Conservation (phyloP, 2,113 vertebrate genomes). For the Ceratotherium simum region DNA sequence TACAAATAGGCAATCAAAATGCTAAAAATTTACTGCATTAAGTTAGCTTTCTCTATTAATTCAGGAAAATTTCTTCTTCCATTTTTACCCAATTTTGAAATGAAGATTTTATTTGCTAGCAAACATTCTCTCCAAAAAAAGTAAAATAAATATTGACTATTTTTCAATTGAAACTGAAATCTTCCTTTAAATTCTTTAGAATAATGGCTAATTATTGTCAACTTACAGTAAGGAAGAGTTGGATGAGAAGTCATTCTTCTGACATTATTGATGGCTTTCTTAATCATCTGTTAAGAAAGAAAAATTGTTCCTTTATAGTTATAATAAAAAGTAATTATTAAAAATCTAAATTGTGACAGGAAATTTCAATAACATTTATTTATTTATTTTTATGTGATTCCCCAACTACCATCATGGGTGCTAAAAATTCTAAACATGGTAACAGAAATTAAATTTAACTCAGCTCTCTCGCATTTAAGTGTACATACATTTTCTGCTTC, state of each 20-base stretch:
- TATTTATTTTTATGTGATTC: conserved; percentile 67
- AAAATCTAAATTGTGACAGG: conserved; percentile 39
- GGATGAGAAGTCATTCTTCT: conserved; percentile 99
- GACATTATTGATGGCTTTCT: conserved; percentile 97
- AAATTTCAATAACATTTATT: conserved; percentile 46
- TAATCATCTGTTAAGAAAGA: conserved; percentile 93
- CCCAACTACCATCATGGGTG: conserved; percentile 29
- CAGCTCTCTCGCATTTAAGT: conserved; percentile 66
- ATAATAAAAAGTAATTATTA: conserved; percentile 55
- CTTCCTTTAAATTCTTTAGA: conserved; percentile 23
- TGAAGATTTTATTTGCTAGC: conserved; percentile 40
- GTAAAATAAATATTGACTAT: neutral
- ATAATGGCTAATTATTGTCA: conserved; percentile 43
- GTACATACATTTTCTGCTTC: conserved; percentile 75
- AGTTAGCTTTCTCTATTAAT: conserved; percentile 18
- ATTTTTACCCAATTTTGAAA: conserved; percentile 47
- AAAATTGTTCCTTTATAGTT: conserved; percentile 58
- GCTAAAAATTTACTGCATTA: neutral
- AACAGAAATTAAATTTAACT: conserved; percentile 33
- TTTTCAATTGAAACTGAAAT: conserved; percentile 43
- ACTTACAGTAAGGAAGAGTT: conserved; percentile 98
- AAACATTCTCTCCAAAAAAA: conserved; percentile 46
- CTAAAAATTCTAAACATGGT: conserved; percentile 29
- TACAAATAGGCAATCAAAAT: conserved; percentile 39
- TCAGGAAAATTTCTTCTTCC: neutral